Percentiles rank a stretch among this genome's conserved stretches.
Evolutionary conservation across 1,140 invertebrate genomes (phyloP).

Genomic region (Lysiphlebus fabarum): DNA sequence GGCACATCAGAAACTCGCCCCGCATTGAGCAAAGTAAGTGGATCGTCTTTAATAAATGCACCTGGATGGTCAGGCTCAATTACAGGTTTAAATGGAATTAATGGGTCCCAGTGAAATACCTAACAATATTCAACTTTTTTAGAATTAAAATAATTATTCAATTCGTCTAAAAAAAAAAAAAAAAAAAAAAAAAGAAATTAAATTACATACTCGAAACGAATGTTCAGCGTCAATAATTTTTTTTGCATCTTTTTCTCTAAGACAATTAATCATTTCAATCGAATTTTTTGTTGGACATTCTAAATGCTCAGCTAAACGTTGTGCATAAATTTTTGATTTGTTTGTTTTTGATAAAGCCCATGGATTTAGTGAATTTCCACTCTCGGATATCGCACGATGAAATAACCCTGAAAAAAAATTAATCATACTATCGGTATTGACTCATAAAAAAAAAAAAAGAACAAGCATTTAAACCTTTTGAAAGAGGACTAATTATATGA

Average conservation of each 20-base stretch:
- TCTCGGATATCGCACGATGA: constrained; percentile 71
- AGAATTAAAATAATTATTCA: too few species aligned
- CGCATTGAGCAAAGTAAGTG: constrained; percentile 49
- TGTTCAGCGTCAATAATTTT: constrained; percentile 63
- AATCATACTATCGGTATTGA: not conserved
- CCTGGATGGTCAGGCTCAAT: constrained; percentile 63
- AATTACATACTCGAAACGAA: constrained; percentile 57
- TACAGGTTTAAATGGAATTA: constrained; percentile 66
- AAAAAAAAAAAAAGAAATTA: not conserved
- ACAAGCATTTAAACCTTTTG: too few species aligned
- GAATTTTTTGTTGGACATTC: constrained; percentile 58
- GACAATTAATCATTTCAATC: constrained; percentile 58
- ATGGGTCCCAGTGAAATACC: too few species aligned
- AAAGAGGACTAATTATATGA: constrained; percentile 68
- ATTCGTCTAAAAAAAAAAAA: not conserved
- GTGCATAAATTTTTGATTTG: constrained; percentile 61
- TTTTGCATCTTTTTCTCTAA: constrained; percentile 57
- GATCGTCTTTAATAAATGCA: constrained; percentile 65
- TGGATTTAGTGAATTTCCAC: constrained; percentile 72
- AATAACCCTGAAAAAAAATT: constrained; percentile 61
- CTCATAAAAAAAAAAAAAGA: too few species aligned
- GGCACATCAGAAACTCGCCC: constrained; percentile 60
- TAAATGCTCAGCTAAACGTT: constrained; percentile 61
- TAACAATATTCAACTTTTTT: too few species aligned
- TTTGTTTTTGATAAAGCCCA: constrained; percentile 70